Percentiles rank a stretch among this genome's conserved stretches.
Evolutionary conservation across 2,113 vertebrate genomes (phyloP).

Genomic region (Trogon melanurus): DNA sequence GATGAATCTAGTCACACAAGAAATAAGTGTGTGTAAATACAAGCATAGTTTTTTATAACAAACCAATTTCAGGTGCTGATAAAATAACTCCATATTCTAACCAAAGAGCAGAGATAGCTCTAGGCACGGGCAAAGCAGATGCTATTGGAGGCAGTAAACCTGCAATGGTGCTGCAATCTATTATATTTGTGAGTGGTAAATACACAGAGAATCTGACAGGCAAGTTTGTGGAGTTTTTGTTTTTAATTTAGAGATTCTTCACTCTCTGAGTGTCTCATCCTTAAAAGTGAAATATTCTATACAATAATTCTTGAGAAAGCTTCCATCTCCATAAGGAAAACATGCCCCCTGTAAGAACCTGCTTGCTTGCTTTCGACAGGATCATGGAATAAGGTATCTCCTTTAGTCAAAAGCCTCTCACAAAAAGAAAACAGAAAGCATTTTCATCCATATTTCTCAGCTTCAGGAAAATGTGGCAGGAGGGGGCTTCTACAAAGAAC

Average conservation of each 20-base stretch:
- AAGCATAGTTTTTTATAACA: not conserved
- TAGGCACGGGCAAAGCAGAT: not conserved
- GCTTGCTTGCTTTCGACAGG: not conserved
- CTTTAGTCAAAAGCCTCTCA: not conserved
- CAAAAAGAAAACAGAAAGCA: not conserved
- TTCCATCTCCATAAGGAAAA: not conserved
- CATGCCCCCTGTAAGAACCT: not conserved
- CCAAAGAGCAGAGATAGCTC: not conserved
- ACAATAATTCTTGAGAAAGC: not conserved
- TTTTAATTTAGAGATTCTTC: not conserved
- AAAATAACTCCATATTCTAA: not conserved
- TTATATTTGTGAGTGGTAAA: not conserved
- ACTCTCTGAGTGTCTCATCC: not conserved
- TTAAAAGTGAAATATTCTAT: not conserved
- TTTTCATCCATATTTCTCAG: not conserved
- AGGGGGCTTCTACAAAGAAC: not conserved
- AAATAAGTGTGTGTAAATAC: not conserved
- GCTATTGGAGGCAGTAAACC: not conserved
- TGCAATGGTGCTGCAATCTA: not conserved
- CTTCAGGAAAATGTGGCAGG: not conserved
- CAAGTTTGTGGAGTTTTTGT: rapidly evolving
- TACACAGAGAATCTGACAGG: not conserved
- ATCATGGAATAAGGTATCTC: not conserved
- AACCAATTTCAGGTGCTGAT: not conserved
- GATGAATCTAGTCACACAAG: not conserved